Conservation (phyloP, 2,888 invertebrate species). For the Drosophila sordidula region DNA sequence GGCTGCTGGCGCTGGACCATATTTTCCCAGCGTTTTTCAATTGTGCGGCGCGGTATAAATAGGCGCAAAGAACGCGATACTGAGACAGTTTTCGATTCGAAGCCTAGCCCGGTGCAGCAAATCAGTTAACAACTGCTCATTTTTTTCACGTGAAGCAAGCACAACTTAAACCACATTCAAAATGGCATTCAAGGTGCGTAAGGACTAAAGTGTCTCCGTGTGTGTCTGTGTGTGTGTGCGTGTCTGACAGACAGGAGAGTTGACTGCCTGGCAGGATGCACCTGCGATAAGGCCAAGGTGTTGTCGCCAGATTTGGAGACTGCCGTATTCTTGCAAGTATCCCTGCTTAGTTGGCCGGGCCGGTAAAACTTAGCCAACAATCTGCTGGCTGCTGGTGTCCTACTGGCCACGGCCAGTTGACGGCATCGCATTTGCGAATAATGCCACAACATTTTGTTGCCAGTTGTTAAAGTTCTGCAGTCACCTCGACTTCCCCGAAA, state of each 20-base stretch:
- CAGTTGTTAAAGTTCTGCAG: background rate
- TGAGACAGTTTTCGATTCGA: slow-evolving; percentile 74
- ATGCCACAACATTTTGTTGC: background rate
- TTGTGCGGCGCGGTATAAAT: slow-evolving; percentile 67
- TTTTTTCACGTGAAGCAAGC: slow-evolving; percentile 51
- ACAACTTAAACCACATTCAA: slow-evolving; percentile 15
- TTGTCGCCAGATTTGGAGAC: background rate
- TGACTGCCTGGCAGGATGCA: slow-evolving; percentile 3
- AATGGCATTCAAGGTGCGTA: slow-evolving; percentile 82
- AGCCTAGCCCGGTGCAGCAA: slow-evolving; percentile 42
- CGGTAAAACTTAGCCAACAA: background rate
- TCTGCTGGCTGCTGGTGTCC: background rate
- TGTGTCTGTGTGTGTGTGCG: background rate
- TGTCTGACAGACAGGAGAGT: background rate
- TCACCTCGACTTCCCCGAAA: background rate
- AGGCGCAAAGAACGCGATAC: slow-evolving; percentile 70
- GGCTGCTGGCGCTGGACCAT: slow-evolving; percentile 50
- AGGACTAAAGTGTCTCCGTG: slow-evolving; percentile 16
- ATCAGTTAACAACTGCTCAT: slow-evolving; percentile 27
- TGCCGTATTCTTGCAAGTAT: slow-evolving; percentile 1
- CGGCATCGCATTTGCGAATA: background rate
- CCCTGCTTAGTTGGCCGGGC: background rate
- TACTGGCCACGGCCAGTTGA: slow-evolving; percentile 2
- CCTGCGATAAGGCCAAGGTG: background rate
- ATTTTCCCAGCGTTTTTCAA: slow-evolving; percentile 52